Evolutionary conservation across 2,888 invertebrate species (phyloP), one percentile per base, ranked within the genome.

Genomic region (Phania funesta): DNA sequence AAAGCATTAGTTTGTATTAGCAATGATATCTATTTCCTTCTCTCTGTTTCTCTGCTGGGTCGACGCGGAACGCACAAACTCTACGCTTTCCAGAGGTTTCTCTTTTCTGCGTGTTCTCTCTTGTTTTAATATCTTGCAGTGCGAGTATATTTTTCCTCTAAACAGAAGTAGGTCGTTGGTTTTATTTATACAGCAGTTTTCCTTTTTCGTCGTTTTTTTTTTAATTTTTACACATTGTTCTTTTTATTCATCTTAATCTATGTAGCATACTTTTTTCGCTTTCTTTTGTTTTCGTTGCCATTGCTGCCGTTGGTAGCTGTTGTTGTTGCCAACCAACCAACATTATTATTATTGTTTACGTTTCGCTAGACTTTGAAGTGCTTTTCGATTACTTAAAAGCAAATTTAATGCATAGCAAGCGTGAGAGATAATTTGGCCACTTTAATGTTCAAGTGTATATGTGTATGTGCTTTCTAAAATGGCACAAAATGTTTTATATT

Each of bases 311-410:
- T 68, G 32, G 50, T 24, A 62, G 50, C 16, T 26, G 60, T 26
- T 46, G 22, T 26, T 56, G 73, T 48, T 60, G 71, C 62, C 52
- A 64, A 32, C 26, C 48, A 60, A 56, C 48, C 70, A 74, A 35
- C 58, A 41, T 75, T 74, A 65, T n/a, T 58, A 64, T 78, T 77
- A 75, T 65, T 78, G 70, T 78, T 82, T 70, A 74, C 78, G 74
- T 74, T 82, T 74, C 82, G 83, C 83, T 76, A 80, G 76, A 64
- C 83, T 85, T 85, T 87, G 80, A 87, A 88, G 87, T 86, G 86
- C 81, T 87, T 87, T 87, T 88, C 88, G 88, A 88, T 88, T 87
- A 87, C 87, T 86, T 87, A 87, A 87, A 86, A 88, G 89, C 87
- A 86, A 87, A 86, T 87, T 87, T 84, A 86, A 73, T 84, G 86